phyloP scores from a whole-genome alignment of 1,140 invertebrate species.

The Mya arenaria region DNA sequence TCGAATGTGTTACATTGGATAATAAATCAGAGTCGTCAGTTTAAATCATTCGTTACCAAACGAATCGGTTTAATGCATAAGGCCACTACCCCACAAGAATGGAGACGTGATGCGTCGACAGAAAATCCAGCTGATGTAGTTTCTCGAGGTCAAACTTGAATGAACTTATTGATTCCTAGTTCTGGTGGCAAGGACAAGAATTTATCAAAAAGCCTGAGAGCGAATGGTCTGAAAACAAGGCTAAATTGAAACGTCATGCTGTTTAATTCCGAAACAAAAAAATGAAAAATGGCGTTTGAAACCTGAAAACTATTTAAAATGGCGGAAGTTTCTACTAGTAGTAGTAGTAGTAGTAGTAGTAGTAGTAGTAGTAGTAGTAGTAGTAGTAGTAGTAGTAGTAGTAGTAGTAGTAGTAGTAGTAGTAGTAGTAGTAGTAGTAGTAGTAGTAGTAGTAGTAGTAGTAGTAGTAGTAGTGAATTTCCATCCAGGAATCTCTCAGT shows the following conservation, averaged over 20 bases:
- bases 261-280: not conserved
- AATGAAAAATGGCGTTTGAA: not conserved
- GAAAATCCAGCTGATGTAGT: not conserved
- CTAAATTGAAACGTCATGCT: not conserved
- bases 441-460: no score
- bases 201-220: not conserved
- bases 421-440: no score
- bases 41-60: conserved; percentile 37
- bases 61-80: conserved; percentile 21
- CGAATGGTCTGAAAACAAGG: not conserved
- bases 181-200: not conserved
- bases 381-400: not conserved
- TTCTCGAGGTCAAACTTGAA: not conserved
- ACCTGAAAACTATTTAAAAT: conserved; percentile 8
- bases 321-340: not conserved
- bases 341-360: conserved; percentile 5
- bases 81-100: not conserved
- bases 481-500: no score
- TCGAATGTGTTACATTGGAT: conserved; percentile 39
- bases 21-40: not conserved
- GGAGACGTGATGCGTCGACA: not conserved
- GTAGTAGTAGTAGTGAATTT: no score
- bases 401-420: no score
- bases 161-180: not conserved
- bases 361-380: not conserved